A percentile compares a stretch with the other conserved stretches of the same genome.
These are phyloP conservation scores for Callipepla squamata DNA, from an alignment of 2,113 vertebrate genomes.

Conservation along the genomic window DNA sequence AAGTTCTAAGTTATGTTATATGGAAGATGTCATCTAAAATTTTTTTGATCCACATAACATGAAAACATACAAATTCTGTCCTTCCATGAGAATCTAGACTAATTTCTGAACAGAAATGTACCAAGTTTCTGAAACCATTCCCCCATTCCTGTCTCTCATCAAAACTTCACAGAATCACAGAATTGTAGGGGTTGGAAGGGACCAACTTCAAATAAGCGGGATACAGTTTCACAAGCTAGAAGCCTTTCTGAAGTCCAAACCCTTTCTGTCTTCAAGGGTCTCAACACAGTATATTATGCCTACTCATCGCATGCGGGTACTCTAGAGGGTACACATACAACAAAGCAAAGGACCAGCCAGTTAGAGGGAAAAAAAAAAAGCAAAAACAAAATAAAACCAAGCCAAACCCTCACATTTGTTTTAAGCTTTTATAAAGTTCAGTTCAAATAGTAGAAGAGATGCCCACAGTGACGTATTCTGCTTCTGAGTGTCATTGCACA, in stretches of 20 bases:
- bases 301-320: neutral
- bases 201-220: neutral
- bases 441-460: neutral
- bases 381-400: neutral
- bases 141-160: neutral
- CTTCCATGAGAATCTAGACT: neutral
- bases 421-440: neutral
- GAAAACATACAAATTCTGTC: neutral
- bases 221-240: neutral
- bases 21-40: neutral
- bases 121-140: neutral
- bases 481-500: neutral
- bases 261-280: accelerated
- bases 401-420: neutral
- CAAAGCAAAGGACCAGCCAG: neutral
- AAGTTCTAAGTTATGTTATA: neutral
- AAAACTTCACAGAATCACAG: neutral
- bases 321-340: accelerated
- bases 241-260: neutral
- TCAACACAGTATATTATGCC: neutral
- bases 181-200: too few species aligned
- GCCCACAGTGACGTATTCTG: neutral
- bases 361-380: neutral
- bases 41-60: neutral
- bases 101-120: neutral